Base-by-base conservation (phyloP, 1,140 invertebrate genomes). In the Drosophila miranda region DNA sequence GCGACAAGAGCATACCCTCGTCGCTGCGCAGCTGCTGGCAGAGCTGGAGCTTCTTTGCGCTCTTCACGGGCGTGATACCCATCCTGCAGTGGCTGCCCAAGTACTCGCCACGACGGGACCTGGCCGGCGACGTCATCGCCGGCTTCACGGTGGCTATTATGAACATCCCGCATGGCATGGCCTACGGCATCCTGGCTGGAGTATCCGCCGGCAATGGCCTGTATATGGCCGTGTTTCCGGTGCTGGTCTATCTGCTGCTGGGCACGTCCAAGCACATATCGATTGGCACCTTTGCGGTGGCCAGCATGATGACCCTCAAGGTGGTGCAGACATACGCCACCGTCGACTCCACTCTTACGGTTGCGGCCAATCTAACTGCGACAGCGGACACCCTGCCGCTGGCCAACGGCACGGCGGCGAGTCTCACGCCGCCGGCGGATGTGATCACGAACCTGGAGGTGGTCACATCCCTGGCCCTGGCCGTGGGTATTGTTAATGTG, bases 171-270 rank as follows among this genome's bases (percentile, higher is more conserved):
- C 97, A 98, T 93, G 96, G 95, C 94, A 92, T 90, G 89, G 89
- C 97, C 0, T 99, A 99, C 92, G 96, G 96, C 6, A 91, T 99
- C 53, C 90, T 99, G 46, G 97, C 96, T 0, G 95, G 95, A 64
- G 94, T 98, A 1, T 95, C 96, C 0, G 96, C 98, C 0, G 95
- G 98, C 30, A 94, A 95, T 57, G 98, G 98, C 5, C 94, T 99
- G 3, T 99, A 99, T 91, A 98, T 98, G 94, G 97, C 97, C 0
- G 97, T 99, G 79, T 98, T 99, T 91, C 97, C 98, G 2, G 95
- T 97, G 0, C 90, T 99, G 0, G 92, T 98, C 5, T 99, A 99
- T 90, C 94, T 96, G 54, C 92, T 99, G 48, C 94, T 99, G 58
- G 98, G 97, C 28, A 98, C 98, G 6, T 99, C 98, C 1, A 93